Evolutionary conservation across 2,888 invertebrate genomes (phyloP), one percentile per base, ranked within the genome.

Genomic region (Acrobasis consociella): DNA sequence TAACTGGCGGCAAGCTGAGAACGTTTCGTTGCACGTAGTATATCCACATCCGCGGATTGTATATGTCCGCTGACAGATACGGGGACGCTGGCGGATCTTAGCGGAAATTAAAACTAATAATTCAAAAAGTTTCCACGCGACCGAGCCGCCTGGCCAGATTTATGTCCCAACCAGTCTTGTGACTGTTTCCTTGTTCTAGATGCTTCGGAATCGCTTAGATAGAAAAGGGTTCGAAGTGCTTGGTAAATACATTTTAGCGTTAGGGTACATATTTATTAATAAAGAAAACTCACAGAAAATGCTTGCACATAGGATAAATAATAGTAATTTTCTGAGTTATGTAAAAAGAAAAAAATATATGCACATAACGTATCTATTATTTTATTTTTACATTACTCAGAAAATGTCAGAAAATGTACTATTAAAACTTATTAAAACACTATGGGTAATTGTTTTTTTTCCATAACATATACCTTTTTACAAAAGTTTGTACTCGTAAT

Each of bases 31-130:
- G 72, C 69, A 70, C 67, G 71, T 67, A 49, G 49, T 51, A 64
- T n/a, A 53, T 60, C 51, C 62, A 56, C 58, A 76, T 74, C 72
- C 76, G 72, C 71, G 77, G 74, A 75, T 76, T 80, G 81, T 84
- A 83, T 82, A 85, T 81, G 78, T 72, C 72, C 80, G 79, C 80
- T 89, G 91, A 91, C 90, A 90, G 91, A 91, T 90, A 89, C 88
- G 83, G 87, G 82, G 83, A 83, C 82, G 78, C 77, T 80, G 76
- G 85, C 91, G 90, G 91, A 91, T 92, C 91, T 91, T 88, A 86
- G 86, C 93, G 93, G 93, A 93, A 93, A 93, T 93, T 93, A 93
- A 93, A 93, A 93, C 92, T 93, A 93, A 93, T 93, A 93, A 93
- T 91, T 93, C 93, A 93, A 93, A 93, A 93, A 92, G 91, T 92